A percentile compares a stretch with the other conserved stretches of the same genome.
Evolutionary conservation across 2,888 invertebrate genomes (phyloP).

Genomic region (Platerodrilus igneus): DNA sequence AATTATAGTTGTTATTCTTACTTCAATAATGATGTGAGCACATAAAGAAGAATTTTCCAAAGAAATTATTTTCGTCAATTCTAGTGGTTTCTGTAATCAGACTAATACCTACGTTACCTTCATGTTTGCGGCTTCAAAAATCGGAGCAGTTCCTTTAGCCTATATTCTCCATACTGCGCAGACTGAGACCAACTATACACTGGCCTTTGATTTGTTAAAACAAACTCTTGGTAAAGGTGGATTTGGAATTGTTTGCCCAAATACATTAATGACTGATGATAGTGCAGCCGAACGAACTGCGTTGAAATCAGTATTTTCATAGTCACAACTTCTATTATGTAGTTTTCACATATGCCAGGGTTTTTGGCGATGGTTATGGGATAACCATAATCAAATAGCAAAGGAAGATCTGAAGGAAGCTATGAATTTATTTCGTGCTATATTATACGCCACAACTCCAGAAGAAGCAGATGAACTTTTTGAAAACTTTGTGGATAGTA

Average conservation of each 20-base stretch:
- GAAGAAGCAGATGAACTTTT: background rate
- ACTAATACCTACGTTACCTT: constrained; percentile 19
- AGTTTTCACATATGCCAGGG: constrained; percentile 19
- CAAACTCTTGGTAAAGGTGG: constrained; percentile 8
- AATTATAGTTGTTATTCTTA: constrained; percentile 17
- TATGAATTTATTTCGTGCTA: constrained; percentile 7
- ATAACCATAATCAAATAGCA: constrained; percentile 2
- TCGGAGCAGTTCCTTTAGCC: constrained; percentile 16
- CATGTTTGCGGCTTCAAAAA: constrained; percentile 15
- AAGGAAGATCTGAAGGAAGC: constrained; percentile 3
- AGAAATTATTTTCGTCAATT: constrained; percentile 24
- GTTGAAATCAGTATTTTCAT: constrained; percentile 15
- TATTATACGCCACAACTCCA: constrained; percentile 2
- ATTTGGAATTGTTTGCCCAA: constrained; percentile 3
- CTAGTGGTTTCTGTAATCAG: constrained; percentile 22
- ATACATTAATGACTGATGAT: constrained; percentile 19
- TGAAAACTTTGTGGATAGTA: background rate
- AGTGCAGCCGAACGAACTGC: constrained; percentile 18
- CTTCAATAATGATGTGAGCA: constrained; percentile 22
- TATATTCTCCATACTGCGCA: constrained; percentile 18
- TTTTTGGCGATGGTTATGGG: constrained; percentile 21
- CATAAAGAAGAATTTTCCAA: constrained; percentile 6
- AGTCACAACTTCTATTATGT: constrained; percentile 19
- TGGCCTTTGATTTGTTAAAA: constrained; percentile 12
- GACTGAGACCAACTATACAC: constrained; percentile 16